Conservation (phyloP, 2,888 invertebrate species). For the Drosophila anomalata region DNA sequence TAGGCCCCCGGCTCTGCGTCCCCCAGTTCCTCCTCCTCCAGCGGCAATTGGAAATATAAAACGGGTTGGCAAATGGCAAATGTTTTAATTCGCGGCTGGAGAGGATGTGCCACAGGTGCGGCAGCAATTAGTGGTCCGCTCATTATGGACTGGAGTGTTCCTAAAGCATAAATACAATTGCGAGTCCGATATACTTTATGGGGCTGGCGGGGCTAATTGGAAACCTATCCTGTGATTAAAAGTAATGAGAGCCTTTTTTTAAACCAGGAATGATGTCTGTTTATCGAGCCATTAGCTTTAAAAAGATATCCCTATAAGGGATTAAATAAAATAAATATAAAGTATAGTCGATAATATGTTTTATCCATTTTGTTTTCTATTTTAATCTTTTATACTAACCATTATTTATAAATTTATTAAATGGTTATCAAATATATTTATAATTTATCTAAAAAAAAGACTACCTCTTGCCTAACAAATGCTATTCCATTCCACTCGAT, state of each 20-base stretch:
- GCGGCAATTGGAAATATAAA: conserved; percentile 48
- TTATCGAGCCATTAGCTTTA: neutral
- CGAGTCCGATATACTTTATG: conserved; percentile 36
- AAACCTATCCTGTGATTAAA: conserved; percentile 1
- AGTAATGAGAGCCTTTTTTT: neutral
- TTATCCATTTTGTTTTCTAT: too few relatives aligned
- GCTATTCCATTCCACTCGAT: conserved; percentile 8
- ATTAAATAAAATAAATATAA: too few relatives aligned
- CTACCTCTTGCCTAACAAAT: neutral
- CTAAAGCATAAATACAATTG: conserved; percentile 44
- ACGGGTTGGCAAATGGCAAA: conserved; percentile 66
- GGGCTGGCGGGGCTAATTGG: conserved; percentile 17
- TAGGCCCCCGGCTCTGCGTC: conserved; percentile 5
- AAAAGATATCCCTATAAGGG: too few relatives aligned
- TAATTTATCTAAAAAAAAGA: conserved; percentile 1
- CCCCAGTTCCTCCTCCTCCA: neutral
- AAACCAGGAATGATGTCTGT: neutral
- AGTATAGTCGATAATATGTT: too few relatives aligned
- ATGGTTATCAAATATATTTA: too few relatives aligned
- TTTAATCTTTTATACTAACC: too few relatives aligned
- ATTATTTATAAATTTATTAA: too few relatives aligned
- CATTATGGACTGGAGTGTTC: conserved; percentile 27
- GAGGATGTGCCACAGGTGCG: conserved; percentile 44
- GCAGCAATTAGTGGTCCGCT: conserved; percentile 39
- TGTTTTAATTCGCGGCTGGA: conserved; percentile 64